A percentile compares a stretch with the other conserved stretches of the same genome.
Evolutionary conservation across 2,113 vertebrate species (phyloP).

Genomic region (Monopterus albus): DNA sequence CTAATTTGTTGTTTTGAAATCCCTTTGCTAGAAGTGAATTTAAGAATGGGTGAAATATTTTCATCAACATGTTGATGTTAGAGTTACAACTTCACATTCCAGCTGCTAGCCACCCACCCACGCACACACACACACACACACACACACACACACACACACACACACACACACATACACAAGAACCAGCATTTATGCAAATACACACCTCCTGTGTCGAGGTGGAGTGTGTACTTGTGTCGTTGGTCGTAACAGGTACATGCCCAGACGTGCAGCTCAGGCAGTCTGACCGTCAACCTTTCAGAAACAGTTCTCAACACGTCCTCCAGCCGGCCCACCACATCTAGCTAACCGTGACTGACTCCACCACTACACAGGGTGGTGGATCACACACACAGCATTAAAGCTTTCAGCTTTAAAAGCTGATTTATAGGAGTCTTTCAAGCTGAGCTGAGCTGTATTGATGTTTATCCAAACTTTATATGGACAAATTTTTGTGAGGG

Average conservation of each 20-base stretch:
- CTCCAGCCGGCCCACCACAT: constrained; percentile 30
- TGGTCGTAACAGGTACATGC: constrained; percentile 41
- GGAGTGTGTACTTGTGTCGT: constrained; percentile 14
- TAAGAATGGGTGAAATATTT: not conserved
- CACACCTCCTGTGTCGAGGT: constrained; percentile 26
- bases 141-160: too few species aligned
- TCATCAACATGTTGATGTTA: not conserved
- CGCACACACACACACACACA: not conserved
- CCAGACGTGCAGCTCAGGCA: constrained; percentile 45
- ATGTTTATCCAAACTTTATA: not conserved
- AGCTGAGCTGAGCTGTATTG: not conserved
- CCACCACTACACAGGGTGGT: not conserved
- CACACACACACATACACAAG: not conserved
- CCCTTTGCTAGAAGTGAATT: not conserved
- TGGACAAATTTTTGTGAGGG: not conserved
- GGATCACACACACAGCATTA: constrained; percentile 2
- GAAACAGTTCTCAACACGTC: constrained; percentile 66
- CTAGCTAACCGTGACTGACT: constrained; percentile 12
- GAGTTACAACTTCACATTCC: constrained; percentile 15
- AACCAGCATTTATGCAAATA: too few species aligned
- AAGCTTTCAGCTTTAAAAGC: constrained; percentile 9
- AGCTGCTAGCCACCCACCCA: not conserved
- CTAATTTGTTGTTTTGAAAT: not conserved
- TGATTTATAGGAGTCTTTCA: constrained; percentile 9
- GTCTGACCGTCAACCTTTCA: constrained; percentile 50